Base-by-base conservation (phyloP, 2,113 vertebrate species). In the Crotalus helleri region DNA sequence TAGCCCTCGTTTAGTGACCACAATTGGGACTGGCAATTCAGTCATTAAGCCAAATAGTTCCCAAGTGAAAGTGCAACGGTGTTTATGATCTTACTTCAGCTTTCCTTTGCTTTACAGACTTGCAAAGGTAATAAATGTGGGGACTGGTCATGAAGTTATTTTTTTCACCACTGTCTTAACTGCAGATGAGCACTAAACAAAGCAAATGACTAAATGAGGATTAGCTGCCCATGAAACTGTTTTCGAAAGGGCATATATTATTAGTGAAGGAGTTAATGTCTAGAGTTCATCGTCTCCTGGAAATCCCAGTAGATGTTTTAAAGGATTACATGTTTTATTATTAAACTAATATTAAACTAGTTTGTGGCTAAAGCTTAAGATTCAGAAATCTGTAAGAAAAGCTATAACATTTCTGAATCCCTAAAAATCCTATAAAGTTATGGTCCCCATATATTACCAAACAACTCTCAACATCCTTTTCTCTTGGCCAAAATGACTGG, bases 221-320 rank as follows among this genome's bases (percentile, higher is more conserved):
- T 33, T 39, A 39, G 1, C 33, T 39, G 17, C 64, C 64, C 13
- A 57, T 57, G 51, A 11, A 91, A 46, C 23, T 85, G 26, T 58
- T 53, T 91, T 46, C 46, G 57, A 39, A 86, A 55, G 88, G 92
- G 92, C 74, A 94, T 10, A 95, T 11, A n/a, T 23, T 89, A 19
- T n/a, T 9, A 86, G 11, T 91, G n/a, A 29, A 58, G n/a, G 2
- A 91, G 49, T 49, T 92, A 19, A 39, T 15, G 1, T 0, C 1
- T 92, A 29, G 49, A n/a, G 69, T 6, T 4, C 87, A 91, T 88
- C 87, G 92, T 69, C 55, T 57, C 6, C 10, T 15, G 29, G 10
- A 58, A 92, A 92, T 81, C 24, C 39, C 61, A 81, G 57, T 39
- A 88, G 24, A 13, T 29, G 23, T 55, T 69, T 89, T 54, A 85